Evolutionary conservation across 2,797 vertebrate genomes (phyloP).

Genomic region (Melopsittacus undulatus): DNA sequence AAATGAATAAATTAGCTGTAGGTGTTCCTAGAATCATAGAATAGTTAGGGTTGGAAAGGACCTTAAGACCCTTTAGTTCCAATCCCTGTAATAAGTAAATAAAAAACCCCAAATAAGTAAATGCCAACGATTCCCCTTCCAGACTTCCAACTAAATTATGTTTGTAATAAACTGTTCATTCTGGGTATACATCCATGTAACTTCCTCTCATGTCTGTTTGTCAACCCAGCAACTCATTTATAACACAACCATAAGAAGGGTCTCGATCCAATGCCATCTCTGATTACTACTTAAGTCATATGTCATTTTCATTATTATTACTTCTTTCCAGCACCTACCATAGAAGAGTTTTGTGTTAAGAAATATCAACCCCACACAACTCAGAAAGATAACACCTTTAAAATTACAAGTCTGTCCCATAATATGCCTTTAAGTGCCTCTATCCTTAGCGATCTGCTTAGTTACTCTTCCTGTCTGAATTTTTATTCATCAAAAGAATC

Average conservation of each 20-base stretch:
- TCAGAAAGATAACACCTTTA: background rate
- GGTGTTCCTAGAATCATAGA: no score
- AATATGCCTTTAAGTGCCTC: rapidly evolving
- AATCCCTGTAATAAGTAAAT: no score
- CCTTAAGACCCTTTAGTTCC: no score
- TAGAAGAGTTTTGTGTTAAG: background rate
- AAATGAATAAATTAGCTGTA: background rate
- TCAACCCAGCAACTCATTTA: background rate
- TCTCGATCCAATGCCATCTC: background rate
- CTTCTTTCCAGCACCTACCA: background rate
- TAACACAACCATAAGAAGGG: background rate
- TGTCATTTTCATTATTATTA: background rate
- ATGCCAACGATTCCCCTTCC: background rate
- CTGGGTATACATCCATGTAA: background rate
- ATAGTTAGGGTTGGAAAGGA: no score
- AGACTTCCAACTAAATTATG: background rate
- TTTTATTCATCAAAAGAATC: background rate
- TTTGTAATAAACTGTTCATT: background rate
- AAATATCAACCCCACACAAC: background rate
- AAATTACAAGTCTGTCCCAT: background rate
- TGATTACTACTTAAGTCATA: background rate
- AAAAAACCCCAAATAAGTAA: background rate
- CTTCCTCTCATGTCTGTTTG: background rate
- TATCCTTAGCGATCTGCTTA: background rate
- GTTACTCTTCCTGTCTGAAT: background rate